These are phyloP conservation scores for Lates calcarifer DNA, from an alignment of 2,113 vertebrate genomes.

Conservation along the genomic window DNA sequence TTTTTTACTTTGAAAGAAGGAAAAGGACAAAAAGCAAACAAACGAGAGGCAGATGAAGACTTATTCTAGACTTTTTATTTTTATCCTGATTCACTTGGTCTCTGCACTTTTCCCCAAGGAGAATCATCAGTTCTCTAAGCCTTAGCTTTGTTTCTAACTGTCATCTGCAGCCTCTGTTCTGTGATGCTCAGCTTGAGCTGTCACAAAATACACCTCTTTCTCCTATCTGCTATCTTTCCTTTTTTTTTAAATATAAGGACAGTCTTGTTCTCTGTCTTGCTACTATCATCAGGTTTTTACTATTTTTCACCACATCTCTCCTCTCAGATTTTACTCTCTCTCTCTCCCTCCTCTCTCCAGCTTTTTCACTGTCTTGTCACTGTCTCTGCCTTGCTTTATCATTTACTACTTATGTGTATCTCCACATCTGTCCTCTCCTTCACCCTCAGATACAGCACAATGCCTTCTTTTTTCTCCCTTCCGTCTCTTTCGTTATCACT, in stretches of 20 bases:
- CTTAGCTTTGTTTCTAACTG: background rate
- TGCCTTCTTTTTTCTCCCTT: slow-evolving; percentile 10
- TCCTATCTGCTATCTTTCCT: background rate
- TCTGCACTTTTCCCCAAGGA: background rate
- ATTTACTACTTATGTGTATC: slow-evolving; percentile 10
- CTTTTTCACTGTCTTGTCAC: slow-evolving; percentile 15
- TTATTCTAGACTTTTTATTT: slow-evolving; percentile 1
- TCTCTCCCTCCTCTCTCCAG: background rate
- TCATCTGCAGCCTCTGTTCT: slow-evolving; percentile 1
- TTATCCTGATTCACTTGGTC: background rate
- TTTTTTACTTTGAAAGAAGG: slow-evolving; percentile 9
- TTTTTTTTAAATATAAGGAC: background rate
- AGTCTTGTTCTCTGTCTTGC: background rate
- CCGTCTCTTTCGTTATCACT: slow-evolving; percentile 8
- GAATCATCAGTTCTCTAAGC: background rate
- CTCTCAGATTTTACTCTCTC: background rate
- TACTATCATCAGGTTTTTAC: background rate
- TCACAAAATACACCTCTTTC: slow-evolving; percentile 4
- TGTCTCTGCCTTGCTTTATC: background rate
- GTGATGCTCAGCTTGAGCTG: background rate
- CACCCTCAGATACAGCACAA: slow-evolving; percentile 4
- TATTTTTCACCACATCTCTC: background rate
- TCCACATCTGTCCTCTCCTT: slow-evolving; percentile 41
- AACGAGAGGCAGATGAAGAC: background rate
- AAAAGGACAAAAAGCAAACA: background rate